Percentiles rank a stretch among this genome's conserved stretches.
phyloP scores from a whole-genome alignment of 2,888 invertebrate genomes.

The Stenodera caucasica region DNA sequence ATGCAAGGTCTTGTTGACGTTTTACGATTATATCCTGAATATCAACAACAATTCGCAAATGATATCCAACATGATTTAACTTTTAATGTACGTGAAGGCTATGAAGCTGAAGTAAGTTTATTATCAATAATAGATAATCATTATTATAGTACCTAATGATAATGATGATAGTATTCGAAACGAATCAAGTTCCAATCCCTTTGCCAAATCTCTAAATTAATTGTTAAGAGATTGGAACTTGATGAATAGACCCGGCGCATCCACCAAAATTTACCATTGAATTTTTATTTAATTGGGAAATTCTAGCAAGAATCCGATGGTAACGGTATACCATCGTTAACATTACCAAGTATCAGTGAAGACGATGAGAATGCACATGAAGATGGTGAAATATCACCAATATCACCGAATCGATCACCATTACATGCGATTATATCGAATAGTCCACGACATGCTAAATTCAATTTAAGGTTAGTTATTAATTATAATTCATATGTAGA shows the following conservation, averaged over 20 bases:
- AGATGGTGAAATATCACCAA: slow-evolving; percentile 68
- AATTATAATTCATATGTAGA: background rate
- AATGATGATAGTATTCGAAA: too few relatives aligned
- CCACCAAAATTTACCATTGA: background rate
- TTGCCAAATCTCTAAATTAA: too few relatives aligned
- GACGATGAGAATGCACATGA: slow-evolving; percentile 87
- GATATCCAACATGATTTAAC: slow-evolving; percentile 95
- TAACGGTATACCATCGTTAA: slow-evolving; percentile 78
- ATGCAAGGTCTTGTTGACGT: slow-evolving; percentile 90
- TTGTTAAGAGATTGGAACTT: too few relatives aligned
- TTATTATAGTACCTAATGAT: too few relatives aligned
- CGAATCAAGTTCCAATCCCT: too few relatives aligned
- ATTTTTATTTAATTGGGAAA: slow-evolving; percentile 27
- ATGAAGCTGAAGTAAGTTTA: slow-evolving; percentile 74
- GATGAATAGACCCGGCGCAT: background rate
- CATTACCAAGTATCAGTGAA: slow-evolving; percentile 91
- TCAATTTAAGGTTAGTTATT: slow-evolving; percentile 54
- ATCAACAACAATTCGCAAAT: slow-evolving; percentile 90
- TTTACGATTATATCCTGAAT: slow-evolving; percentile 88
- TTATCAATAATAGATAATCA: too few relatives aligned
- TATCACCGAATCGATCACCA: slow-evolving; percentile 67
- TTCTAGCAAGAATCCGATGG: slow-evolving; percentile 71
- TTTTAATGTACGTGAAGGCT: slow-evolving; percentile 90
- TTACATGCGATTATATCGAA: slow-evolving; percentile 54
- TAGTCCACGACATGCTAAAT: slow-evolving; percentile 72